phyloP scores from a whole-genome alignment of 2,113 vertebrate genomes.

The Solenodon paradoxus region DNA sequence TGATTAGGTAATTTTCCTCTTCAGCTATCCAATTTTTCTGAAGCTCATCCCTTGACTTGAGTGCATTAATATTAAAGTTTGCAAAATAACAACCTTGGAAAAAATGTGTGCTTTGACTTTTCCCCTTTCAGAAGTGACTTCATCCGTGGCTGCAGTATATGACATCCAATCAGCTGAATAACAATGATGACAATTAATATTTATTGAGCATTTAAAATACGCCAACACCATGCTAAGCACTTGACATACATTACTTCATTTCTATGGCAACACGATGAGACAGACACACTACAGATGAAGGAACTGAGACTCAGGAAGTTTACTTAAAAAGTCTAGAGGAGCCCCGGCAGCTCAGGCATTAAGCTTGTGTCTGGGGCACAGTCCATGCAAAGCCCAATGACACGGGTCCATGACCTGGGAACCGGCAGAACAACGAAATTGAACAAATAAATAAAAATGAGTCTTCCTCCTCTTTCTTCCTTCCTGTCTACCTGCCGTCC shows the following conservation, averaged over 20 bases:
- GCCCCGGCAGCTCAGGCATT: no score
- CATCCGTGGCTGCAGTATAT: not conserved
- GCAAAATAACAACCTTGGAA: constrained; percentile 3
- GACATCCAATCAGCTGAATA: constrained; percentile 10
- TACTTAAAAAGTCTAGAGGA: no score
- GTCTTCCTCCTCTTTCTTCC: no score
- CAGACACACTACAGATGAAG: not conserved
- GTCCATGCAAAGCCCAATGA: no score
- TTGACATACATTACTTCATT: not conserved
- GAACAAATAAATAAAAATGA: no score
- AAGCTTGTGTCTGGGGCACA: no score
- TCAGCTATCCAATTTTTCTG: constrained; percentile 43
- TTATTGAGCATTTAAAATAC: not conserved
- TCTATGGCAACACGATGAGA: not conserved
- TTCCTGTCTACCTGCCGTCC: no score
- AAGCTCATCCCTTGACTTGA: constrained; percentile 48
- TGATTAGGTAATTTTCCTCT: constrained; percentile 69
- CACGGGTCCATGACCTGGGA: no score
- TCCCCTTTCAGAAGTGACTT: constrained; percentile 45
- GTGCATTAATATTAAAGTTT: constrained; percentile 63
- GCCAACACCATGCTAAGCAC: not conserved
- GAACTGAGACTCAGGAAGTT: not conserved
- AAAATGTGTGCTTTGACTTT: constrained; percentile 21
- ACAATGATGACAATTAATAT: constrained; percentile 26
- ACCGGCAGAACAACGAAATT: no score